These are phyloP conservation scores for Lochmaea capreae DNA, from an alignment of 2,888 invertebrate genomes.

Conservation along the genomic window DNA sequence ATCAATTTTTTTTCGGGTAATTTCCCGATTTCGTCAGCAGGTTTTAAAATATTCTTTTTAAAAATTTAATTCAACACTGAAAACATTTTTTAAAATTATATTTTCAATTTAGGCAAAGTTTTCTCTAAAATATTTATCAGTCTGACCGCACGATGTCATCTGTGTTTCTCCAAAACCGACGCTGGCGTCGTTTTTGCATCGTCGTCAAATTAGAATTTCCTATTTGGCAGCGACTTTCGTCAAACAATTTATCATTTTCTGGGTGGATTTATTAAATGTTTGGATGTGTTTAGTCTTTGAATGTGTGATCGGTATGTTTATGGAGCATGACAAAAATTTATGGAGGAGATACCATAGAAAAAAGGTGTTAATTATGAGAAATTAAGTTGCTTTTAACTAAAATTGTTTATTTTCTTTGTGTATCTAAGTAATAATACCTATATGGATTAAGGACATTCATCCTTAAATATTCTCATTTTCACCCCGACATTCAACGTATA, in stretches of 20 bases:
- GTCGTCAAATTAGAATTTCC: constrained; percentile 36
- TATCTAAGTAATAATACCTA: too few relatives aligned
- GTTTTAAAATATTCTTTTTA: too few relatives aligned
- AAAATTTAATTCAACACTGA: too few relatives aligned
- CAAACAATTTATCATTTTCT: constrained; percentile 35
- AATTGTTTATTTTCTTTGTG: too few relatives aligned
- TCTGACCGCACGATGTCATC: neutral
- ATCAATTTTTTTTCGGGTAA: neutral
- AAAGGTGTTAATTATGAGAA: constrained; percentile 19
- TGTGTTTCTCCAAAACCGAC: neutral
- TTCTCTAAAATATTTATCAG: neutral
- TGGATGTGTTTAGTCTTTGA: constrained; percentile 39
- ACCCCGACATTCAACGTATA: too few relatives aligned
- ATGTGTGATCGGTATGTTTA: constrained; percentile 14
- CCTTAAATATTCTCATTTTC: too few relatives aligned
- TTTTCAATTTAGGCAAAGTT: too few relatives aligned
- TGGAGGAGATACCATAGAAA: neutral
- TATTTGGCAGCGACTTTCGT: constrained; percentile 30
- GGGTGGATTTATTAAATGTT: constrained; percentile 37
- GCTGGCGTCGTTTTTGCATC: constrained; percentile 10
- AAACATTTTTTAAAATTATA: too few relatives aligned
- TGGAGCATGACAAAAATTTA: constrained; percentile 16
- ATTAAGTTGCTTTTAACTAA: too few relatives aligned
- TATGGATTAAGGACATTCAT: too few relatives aligned
- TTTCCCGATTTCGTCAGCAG: neutral